Conservation (phyloP, 2,797 vertebrate genomes). For the Parauchenoglanis ngamensis region DNA sequence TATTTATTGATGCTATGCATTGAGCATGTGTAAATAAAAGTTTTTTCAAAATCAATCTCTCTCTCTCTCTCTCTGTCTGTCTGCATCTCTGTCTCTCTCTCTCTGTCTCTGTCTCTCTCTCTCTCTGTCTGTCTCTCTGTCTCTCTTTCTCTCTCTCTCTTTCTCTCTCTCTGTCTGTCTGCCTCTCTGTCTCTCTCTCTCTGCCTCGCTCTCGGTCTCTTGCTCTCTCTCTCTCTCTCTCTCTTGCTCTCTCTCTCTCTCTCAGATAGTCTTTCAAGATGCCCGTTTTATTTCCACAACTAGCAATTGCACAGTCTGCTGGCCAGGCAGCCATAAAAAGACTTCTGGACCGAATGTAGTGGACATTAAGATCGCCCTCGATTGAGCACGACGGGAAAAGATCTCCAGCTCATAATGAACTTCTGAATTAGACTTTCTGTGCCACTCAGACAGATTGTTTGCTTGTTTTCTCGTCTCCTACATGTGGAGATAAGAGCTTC, state of each 20-base stretch:
- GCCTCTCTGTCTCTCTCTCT: neutral
- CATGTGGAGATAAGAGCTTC: conserved; percentile 8
- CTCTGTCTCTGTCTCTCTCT: neutral
- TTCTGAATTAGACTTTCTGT: neutral
- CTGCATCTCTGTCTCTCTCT: neutral
- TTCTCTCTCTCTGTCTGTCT: neutral
- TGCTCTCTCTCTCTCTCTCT: neutral
- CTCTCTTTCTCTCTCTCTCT: neutral
- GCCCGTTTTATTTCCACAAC: conserved; percentile 1
- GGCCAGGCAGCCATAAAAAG: conserved; percentile 35
- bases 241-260: conserved; percentile 2
- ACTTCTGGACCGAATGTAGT: neutral
- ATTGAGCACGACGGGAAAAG: neutral
- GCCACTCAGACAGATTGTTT: neutral
- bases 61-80: neutral
- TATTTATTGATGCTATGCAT: no score
- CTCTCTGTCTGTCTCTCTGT: neutral
- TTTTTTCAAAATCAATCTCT: no score
- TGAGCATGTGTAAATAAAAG: no score
- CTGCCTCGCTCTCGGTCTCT: no score
- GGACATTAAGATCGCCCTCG: neutral
- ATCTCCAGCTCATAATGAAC: neutral
- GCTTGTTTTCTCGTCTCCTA: neutral
- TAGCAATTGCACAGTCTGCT: conserved; percentile 31
- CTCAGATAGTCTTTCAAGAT: neutral